These are phyloP conservation scores for Sycophila texana DNA, from an alignment of 2,888 invertebrate species.

Conservation along the genomic window DNA sequence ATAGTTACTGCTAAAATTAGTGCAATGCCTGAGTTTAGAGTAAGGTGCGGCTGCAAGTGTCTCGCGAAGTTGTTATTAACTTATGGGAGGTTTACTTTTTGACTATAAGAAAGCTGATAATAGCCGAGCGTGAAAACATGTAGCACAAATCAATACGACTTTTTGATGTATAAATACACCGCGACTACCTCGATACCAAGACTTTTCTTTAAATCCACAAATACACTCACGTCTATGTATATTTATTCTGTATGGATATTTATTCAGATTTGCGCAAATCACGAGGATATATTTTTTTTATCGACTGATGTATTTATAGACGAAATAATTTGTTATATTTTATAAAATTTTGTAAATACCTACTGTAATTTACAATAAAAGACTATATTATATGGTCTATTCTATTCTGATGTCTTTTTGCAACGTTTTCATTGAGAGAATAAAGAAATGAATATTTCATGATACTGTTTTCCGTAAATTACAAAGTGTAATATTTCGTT, in stretches of 20 bases:
- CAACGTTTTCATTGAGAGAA: too few relatives aligned
- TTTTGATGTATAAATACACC: neutral
- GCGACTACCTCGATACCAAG: neutral
- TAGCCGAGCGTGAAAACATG: neutral
- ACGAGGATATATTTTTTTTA: neutral
- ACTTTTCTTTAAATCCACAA: neutral
- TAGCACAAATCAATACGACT: slow-evolving; percentile 25
- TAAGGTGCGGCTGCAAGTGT: too few relatives aligned
- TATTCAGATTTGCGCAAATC: neutral
- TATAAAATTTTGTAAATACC: too few relatives aligned
- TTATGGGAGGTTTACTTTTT: neutral
- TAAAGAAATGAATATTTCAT: too few relatives aligned
- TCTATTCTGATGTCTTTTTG: too few relatives aligned
- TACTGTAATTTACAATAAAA: too few relatives aligned
- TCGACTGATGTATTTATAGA: too few relatives aligned
- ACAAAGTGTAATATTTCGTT: slow-evolving; percentile 29
- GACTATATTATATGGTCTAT: too few relatives aligned
- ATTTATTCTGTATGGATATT: neutral
- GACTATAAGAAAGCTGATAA: slow-evolving; percentile 15
- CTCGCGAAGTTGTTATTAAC: slow-evolving; percentile 15
- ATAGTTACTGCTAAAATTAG: too few relatives aligned
- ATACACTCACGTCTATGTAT: neutral
- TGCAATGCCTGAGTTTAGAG: too few relatives aligned
- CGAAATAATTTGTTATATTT: too few relatives aligned
- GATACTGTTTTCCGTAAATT: neutral